Base-by-base conservation (phyloP, 2,113 vertebrate species). In the Centropristis striata region DNA sequence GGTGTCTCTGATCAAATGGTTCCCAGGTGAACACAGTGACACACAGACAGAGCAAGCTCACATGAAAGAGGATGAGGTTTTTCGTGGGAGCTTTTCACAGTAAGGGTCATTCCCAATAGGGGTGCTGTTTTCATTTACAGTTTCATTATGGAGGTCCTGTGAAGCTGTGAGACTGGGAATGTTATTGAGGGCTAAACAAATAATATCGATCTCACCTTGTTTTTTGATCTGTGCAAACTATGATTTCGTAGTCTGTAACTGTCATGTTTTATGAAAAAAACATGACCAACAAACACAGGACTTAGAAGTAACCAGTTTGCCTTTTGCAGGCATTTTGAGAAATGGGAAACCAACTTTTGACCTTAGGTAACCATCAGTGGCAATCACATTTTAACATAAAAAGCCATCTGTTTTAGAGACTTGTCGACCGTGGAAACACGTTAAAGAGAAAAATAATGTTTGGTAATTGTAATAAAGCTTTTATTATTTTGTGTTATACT, bases 1-100 rank as follows among this genome's bases (percentile, higher is more conserved):
- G 65, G 60, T 32, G 59, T 70, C 9, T 18, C 61, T 72, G 71
- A 75, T 85, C 75, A 80, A 79, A 85, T 77, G 60, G 69, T 49
- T 84, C 58, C 50, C 74, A 73, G 54, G 39, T 65, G 74, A 75
- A 85, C 46, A 73, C 50, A 71, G 78, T 63, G 36, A 70, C 75
- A 60, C 49, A 50, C 12, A 51, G 20, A 47, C 27, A 63, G 50
- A 81, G 50, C 71, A 75, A 44, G 59, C 32, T 44, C 25, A n/a
- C 47, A 57, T 58, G 27, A 50, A 81, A 46, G n/a, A 64, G 57
- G 18, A 60, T 80, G n/a, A 61, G 32, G 7, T 41, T 74, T n/a
- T 68, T 71, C 18, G 8, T 39, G 55, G 65, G 70, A 68, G 49
- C 50, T 73, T 20, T 82, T 55, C 41, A 71, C 21, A 49, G 4